phyloP scores from a whole-genome alignment of 1,140 invertebrate species.

The Ceratoteleas bidentatus region DNA sequence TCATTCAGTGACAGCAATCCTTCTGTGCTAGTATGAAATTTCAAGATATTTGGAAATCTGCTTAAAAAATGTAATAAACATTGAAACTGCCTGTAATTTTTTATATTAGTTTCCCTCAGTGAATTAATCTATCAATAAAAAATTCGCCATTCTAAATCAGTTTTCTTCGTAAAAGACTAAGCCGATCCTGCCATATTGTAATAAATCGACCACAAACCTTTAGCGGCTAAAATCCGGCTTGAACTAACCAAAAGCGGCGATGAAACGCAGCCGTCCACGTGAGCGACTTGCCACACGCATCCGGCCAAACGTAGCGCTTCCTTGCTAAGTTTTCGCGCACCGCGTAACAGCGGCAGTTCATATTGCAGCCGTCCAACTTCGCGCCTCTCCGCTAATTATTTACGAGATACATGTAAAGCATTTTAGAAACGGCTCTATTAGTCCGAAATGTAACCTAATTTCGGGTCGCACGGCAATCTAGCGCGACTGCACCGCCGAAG shows the following conservation, averaged over 20 bases:
- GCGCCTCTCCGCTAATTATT: constrained; percentile 36
- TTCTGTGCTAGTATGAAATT: too few species aligned
- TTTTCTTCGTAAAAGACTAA: too few species aligned
- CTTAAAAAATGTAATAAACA: too few species aligned
- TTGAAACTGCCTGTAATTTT: too few species aligned
- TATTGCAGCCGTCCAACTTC: constrained; percentile 40
- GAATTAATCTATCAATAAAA: too few species aligned
- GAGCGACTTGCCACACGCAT: constrained; percentile 18
- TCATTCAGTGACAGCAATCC: too few species aligned
- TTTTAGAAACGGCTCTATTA: constrained; percentile 56
- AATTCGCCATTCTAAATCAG: too few species aligned
- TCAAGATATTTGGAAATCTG: too few species aligned
- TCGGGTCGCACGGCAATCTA: constrained; percentile 43
- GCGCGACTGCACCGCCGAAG: constrained; percentile 13
- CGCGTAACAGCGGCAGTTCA: constrained; percentile 22
- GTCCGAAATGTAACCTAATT: constrained; percentile 55
- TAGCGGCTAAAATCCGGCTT: background rate
- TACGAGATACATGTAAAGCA: constrained; percentile 56
- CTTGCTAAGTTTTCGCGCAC: constrained; percentile 33
- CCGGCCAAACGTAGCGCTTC: constrained; percentile 18
- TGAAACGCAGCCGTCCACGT: constrained; percentile 21
- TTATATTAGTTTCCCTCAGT: too few species aligned
- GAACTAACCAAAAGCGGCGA: background rate
- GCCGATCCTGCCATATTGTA: background rate
- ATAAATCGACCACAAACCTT: background rate